phyloP scores from a whole-genome alignment of 2,888 invertebrate genomes.

The Parapristionchus giblindavisi region DNA sequence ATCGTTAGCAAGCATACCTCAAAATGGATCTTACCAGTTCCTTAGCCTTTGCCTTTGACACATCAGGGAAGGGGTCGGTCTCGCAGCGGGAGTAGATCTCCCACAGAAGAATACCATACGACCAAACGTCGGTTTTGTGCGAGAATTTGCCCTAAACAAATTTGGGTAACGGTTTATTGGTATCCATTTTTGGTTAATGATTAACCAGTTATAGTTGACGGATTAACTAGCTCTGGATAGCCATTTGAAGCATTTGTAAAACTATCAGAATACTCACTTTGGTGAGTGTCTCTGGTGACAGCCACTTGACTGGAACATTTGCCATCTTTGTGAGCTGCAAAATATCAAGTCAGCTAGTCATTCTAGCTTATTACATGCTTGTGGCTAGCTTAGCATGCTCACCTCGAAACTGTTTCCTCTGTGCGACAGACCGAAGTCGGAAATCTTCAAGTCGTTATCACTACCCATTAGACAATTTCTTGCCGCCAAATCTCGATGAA shows the following conservation, averaged over 20 bases:
- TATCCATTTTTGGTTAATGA: no score
- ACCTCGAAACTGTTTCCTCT: slow-evolving; percentile 19
- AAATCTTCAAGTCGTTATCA: slow-evolving; percentile 19
- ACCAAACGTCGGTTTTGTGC: slow-evolving; percentile 33
- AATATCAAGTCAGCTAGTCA: not conserved
- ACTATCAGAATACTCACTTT: not conserved
- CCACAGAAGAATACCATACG: slow-evolving; percentile 31
- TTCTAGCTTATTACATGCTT: not conserved
- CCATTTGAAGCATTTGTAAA: no score
- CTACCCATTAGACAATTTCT: slow-evolving; percentile 29
- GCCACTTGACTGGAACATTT: slow-evolving; percentile 25
- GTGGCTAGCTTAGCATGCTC: not conserved
- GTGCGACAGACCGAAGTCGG: slow-evolving; percentile 33
- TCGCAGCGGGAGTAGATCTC: slow-evolving; percentile 30
- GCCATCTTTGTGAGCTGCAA: slow-evolving; percentile 6
- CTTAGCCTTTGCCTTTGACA: slow-evolving; percentile 19
- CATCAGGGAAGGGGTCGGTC: slow-evolving; percentile 26
- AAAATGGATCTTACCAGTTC: slow-evolving; percentile 1
- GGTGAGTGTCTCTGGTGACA: slow-evolving; percentile 24
- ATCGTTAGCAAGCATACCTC: no score
- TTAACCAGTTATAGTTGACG: not conserved
- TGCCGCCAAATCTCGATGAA: slow-evolving; percentile 34
- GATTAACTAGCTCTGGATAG: not conserved
- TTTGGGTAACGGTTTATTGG: no score
- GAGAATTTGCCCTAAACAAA: slow-evolving; percentile 26